Evolutionary conservation across 2,888 invertebrate species (phyloP).

Genomic region (Ephialtes manifestator): DNA sequence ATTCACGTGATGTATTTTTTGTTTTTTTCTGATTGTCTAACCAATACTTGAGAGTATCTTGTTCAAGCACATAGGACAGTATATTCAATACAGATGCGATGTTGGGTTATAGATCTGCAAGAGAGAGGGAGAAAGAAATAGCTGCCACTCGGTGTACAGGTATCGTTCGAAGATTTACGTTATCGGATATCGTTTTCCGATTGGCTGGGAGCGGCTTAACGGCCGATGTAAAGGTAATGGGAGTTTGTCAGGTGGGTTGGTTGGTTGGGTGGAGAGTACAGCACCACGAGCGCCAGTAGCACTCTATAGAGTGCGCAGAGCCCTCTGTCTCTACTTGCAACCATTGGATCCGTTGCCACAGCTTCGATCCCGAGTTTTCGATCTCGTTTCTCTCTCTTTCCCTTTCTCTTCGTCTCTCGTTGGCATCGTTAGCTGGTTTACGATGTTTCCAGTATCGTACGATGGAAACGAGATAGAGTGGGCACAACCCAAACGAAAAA

Average conservation of each 20-base stretch:
- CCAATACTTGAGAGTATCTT: neutral
- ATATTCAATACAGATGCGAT: slow-evolving; percentile 18
- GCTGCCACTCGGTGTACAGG: slow-evolving; percentile 53
- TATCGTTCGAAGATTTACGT: slow-evolving; percentile 76
- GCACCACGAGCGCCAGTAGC: slow-evolving; percentile 7
- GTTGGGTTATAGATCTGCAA: neutral
- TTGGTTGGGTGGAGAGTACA: slow-evolving; percentile 55
- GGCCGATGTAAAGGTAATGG: slow-evolving; percentile 79
- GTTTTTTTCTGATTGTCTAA: no score
- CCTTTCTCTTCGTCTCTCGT: neutral
- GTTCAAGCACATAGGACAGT: neutral
- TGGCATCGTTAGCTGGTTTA: slow-evolving; percentile 71
- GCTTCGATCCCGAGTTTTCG: slow-evolving; percentile 64
- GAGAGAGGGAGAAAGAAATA: slow-evolving; percentile 23
- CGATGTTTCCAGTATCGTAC: slow-evolving; percentile 69
- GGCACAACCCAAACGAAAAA: slow-evolving; percentile 40
- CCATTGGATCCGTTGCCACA: slow-evolving; percentile 15
- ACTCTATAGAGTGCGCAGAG: slow-evolving; percentile 32
- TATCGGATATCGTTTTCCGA: slow-evolving; percentile 83
- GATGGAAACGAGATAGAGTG: slow-evolving; percentile 56
- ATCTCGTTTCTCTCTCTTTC: slow-evolving; percentile 68
- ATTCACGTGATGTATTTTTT: slow-evolving; percentile 5
- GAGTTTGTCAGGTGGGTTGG: slow-evolving; percentile 77
- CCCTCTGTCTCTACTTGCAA: slow-evolving; percentile 38
- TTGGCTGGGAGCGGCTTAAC: slow-evolving; percentile 77